Evolutionary conservation across 1,140 invertebrate species (phyloP).

Genomic region (Heliconius eleuchia): DNA sequence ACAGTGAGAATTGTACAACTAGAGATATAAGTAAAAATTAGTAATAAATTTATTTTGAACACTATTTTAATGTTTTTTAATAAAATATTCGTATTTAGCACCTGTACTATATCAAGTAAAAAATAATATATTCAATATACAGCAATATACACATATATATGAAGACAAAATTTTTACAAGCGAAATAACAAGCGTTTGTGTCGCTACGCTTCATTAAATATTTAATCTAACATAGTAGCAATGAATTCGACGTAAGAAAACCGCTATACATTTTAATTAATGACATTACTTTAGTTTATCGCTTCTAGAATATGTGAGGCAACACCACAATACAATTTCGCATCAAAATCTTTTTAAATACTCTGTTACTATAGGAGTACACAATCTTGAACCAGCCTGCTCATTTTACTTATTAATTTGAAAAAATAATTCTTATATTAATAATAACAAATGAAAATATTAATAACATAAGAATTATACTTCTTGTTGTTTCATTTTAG

Average conservation of each 20-base stretch:
- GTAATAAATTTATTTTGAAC: too few relatives aligned
- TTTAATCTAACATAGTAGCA: not conserved
- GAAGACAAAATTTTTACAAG: not conserved
- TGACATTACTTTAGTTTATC: constrained; percentile 4
- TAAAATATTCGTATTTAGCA: too few relatives aligned
- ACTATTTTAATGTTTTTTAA: too few relatives aligned
- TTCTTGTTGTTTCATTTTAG: too few relatives aligned
- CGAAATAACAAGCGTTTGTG: not conserved
- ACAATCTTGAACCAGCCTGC: not conserved
- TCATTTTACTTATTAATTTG: not conserved
- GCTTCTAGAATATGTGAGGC: not conserved
- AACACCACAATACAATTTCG: not conserved
- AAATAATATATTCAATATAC: too few relatives aligned
- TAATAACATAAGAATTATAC: too few relatives aligned
- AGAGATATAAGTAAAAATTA: too few relatives aligned
- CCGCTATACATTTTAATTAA: not conserved
- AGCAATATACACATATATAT: too few relatives aligned
- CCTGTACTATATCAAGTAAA: too few relatives aligned
- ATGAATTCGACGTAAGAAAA: not conserved
- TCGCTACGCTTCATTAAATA: not conserved
- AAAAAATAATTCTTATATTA: not conserved
- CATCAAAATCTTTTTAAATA: not conserved
- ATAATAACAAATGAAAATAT: too few relatives aligned
- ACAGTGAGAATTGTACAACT: too few relatives aligned
- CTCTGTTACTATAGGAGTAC: not conserved